Base-by-base conservation (phyloP, 2,797 vertebrate genomes). In the Otolemur crassicaudatus region DNA sequence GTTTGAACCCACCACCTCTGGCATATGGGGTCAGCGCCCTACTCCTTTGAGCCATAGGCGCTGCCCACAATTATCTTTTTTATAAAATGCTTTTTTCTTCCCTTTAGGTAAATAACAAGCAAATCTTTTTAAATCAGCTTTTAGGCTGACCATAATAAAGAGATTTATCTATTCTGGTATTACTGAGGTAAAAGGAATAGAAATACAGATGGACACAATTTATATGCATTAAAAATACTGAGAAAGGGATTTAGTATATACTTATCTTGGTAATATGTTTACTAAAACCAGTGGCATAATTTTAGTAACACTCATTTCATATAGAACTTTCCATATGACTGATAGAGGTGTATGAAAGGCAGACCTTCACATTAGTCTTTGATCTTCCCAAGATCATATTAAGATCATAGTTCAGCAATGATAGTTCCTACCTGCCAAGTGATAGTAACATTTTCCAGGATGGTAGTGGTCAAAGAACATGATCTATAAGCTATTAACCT, bases 281-380 rank as follows among this genome's bases (percentile, higher is more conserved):
- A 72, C 43, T 90, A 77, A 87, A 92, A 81, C 25, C 60, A 37
- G 14, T 56, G 19, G 69, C 80, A 34, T 70, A 79, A 89, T 43
- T 94, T 90, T 92, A 86, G 87, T 76, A 81, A 34, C 7, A 43
- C 17, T 61, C 37, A 70, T 49, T 87, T 92, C 69, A 20, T 34
- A 16, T n/a, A 84, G 60, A 92, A 87, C n/a, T 84, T 90, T 43
- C 25, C 23, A 67, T 46, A 31, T 43, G 65, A 84, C n/a, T 29
- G 6, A 61, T 25, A 87, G 63, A 60, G 27, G 20, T 70, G 8
- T 70, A 43, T 65, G 72, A 70, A 88, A 17, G 37, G 5, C n/a
- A 93, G 72, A 25, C 2, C 63, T 87, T 88, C 31, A 65, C 10
- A 31, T 1, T 82, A 25, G 27, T 73, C 11, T 88, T 60, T 56